Evolutionary conservation across 2,113 vertebrate genomes (phyloP).

Genomic region (Otocyon megalotis): DNA sequence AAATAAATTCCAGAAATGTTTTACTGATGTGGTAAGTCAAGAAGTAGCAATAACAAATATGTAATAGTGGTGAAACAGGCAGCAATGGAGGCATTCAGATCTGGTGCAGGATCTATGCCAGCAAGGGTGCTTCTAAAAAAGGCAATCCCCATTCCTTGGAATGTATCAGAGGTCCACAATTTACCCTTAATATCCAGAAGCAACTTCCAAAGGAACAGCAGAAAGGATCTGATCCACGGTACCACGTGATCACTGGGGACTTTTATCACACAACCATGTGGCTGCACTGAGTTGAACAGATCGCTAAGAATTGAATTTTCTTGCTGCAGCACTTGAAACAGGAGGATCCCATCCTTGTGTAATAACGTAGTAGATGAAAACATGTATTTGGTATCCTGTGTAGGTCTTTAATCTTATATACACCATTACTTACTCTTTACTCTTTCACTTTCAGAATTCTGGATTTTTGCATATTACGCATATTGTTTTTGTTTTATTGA

Average conservation of each 20-base stretch:
- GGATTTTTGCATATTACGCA: background rate
- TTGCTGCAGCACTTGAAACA: background rate
- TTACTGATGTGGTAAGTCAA: background rate
- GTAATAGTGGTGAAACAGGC: background rate
- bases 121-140: background rate
- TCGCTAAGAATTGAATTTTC: background rate
- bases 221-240: background rate
- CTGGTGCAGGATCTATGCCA: background rate
- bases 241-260: background rate
- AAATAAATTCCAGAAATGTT: background rate
- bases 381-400: background rate
- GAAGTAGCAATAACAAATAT: background rate
- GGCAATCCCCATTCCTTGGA: background rate
- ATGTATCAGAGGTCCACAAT: background rate
- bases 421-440: constrained; percentile 17
- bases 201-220: constrained; percentile 12
- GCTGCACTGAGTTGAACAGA: constrained; percentile 14
- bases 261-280: background rate
- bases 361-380: constrained; percentile 5
- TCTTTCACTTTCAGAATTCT: constrained; percentile 23
- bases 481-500: constrained; percentile 20
- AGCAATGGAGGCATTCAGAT: background rate
- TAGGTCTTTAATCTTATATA: constrained; percentile 6
- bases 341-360: background rate
- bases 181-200: background rate